Evolutionary conservation across 2,888 invertebrate species (phyloP).

Genomic region (Dasypolia templi): DNA sequence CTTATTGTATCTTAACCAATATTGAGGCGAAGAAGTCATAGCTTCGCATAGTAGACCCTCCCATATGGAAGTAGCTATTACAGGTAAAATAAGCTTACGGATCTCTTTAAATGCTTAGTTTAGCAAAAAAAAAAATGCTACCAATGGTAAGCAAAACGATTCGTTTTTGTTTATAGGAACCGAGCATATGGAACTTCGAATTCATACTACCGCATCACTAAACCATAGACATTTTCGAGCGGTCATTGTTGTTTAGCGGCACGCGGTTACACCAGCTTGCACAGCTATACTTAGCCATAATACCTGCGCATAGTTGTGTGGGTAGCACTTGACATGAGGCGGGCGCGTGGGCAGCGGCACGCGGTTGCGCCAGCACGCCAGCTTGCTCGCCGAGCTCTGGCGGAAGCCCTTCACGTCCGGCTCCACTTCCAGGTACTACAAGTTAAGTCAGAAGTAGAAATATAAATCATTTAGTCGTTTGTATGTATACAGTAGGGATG

Average conservation of each 20-base stretch:
- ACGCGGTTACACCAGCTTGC: no score
- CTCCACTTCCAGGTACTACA: constrained; percentile 70
- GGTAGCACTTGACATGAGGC: constrained; percentile 78
- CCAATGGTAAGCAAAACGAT: no score
- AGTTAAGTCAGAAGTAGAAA: not conserved
- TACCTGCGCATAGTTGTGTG: constrained; percentile 79
- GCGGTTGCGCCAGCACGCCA: constrained; percentile 85
- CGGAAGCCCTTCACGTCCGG: constrained; percentile 51
- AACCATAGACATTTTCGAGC: not conserved
- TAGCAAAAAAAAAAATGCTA: no score
- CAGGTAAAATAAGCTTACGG: no score
- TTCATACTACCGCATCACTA: not conserved
- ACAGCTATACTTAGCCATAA: not conserved
- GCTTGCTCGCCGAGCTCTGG: constrained; percentile 74
- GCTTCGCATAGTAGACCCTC: no score
- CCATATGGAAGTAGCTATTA: no score
- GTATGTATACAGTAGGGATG: not conserved
- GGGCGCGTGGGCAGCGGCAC: constrained; percentile 79
- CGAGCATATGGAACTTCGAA: no score
- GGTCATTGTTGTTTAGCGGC: not conserved
- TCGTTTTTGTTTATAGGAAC: no score
- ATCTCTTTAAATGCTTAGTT: no score
- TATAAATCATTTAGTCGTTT: not conserved
- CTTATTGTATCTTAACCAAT: no score
- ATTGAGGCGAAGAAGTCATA: no score